Conservation (phyloP, 2,797 vertebrate species). For the Pristis pectinata region DNA sequence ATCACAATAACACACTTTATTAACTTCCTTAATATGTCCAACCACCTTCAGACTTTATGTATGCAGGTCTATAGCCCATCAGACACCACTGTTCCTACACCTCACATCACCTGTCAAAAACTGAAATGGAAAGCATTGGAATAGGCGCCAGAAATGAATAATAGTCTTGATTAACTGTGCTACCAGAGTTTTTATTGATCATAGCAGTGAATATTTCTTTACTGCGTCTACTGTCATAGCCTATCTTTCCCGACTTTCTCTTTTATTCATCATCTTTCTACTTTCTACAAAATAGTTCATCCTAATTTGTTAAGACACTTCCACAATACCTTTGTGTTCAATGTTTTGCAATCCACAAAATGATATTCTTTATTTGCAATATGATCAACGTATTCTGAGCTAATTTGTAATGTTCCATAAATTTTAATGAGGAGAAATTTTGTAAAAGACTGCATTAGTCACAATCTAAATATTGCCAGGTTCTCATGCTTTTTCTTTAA, state of each 20-base stretch:
- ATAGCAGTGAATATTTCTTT: not conserved
- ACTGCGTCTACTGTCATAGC: not conserved
- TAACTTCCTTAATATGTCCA: too few species aligned
- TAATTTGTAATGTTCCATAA: not conserved
- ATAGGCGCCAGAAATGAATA: not conserved
- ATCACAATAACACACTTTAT: not conserved
- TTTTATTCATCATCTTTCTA: not conserved
- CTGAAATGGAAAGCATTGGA: not conserved
- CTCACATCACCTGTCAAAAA: not conserved
- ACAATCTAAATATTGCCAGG: not conserved
- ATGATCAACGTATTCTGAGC: not conserved
- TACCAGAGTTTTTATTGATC: not conserved
- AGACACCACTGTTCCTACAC: too few species aligned
- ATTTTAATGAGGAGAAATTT: not conserved
- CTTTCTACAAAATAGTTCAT: not conserved
- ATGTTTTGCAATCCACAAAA: not conserved
- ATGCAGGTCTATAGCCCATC: too few species aligned
- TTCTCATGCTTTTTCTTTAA: conserved; percentile 16
- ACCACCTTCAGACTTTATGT: too few species aligned
- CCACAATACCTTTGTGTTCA: not conserved
- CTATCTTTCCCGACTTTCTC: not conserved
- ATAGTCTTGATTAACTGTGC: not conserved
- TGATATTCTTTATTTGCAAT: not conserved
- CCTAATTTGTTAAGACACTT: not conserved
- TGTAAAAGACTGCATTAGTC: not conserved